Base-by-base conservation (phyloP, 2,888 invertebrate genomes). In the Lysandra bellargus region DNA sequence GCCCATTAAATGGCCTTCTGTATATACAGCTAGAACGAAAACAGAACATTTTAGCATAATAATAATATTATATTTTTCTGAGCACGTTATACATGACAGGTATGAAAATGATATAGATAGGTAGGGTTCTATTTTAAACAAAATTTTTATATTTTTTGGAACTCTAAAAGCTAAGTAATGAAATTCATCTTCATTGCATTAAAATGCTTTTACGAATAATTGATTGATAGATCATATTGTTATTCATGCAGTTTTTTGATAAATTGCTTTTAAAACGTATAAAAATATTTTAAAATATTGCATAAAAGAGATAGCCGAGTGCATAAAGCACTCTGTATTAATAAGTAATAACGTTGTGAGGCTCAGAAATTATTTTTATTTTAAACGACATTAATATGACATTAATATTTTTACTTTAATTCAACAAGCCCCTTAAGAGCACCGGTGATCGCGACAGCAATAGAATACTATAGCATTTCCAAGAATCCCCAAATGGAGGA, bases 211-310 rank as follows among this genome's bases (percentile, higher is more conserved):
- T 37, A 37, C 69, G 33, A 69, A 33, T 69, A 33, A 69, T 69
- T 69, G 69, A 69, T 69, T 33, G 12, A 69, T 33, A 69, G 33
- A 69, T 69, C 33, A 69, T 69, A 69, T 69, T 69, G 14, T 69
- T 69, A 69, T 69, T 37, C 33, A 37, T 37, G 69, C 33, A 69
- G 49, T 69, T 69, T 69, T 33, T 69, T 33, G 69, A 69, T 37
- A 69, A 33, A 69, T 69, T 69, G 69, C 69, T 69, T 69, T 69
- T 69, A 37, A 69, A 69, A 33, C 14, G 69, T 14, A 33, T 69
- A 17, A 33, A 33, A 69, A 33, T 69, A 69, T 69, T 37, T 33
- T 37, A 69, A 69, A 33, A 69, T 69, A 37, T 69, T 69, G 33
- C 33, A 69, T 17, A 69, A 69, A 69, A 69, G 33, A 69, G 37